Conservation (phyloP, 2,888 invertebrate species). For the Drosophila vallismaia region DNA sequence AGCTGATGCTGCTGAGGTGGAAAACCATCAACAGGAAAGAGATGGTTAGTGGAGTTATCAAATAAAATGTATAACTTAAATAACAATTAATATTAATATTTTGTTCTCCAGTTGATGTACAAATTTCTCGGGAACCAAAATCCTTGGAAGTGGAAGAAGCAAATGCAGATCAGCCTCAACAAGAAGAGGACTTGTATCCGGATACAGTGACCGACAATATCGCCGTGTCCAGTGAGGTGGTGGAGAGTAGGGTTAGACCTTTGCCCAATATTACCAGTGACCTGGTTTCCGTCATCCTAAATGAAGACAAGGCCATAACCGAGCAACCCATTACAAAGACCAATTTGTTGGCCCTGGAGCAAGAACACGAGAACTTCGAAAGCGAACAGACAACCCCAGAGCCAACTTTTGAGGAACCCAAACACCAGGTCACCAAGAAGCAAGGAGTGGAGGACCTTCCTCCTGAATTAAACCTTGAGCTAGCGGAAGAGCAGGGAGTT, state of each 20-base stretch:
- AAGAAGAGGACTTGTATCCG: conserved; percentile 4
- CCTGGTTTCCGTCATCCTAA: conserved; percentile 51
- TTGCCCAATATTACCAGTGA: conserved; percentile 57
- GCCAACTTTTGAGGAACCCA: conserved; percentile 51
- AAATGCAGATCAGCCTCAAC: neutral
- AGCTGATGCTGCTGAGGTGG: conserved; percentile 4
- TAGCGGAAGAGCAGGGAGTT: conserved; percentile 1
- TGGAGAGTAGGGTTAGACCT: conserved; percentile 24
- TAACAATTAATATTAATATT: neutral
- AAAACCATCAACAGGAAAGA: conserved; percentile 18
- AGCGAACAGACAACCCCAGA: conserved; percentile 29
- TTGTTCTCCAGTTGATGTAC: conserved; percentile 25
- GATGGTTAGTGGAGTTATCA: conserved; percentile 30
- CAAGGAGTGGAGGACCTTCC: conserved; percentile 63
- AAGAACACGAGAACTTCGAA: conserved; percentile 49
- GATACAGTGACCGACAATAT: conserved; percentile 22
- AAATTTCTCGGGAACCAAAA: conserved; percentile 59
- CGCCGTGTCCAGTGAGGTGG: conserved; percentile 15
- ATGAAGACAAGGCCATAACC: conserved; percentile 58
- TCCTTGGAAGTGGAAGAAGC: conserved; percentile 31
- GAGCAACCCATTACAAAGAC: conserved; percentile 61
- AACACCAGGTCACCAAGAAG: conserved; percentile 71
- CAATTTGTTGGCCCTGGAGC: conserved; percentile 56
- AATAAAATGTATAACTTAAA: neutral
- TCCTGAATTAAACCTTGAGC: conserved; percentile 34